Conservation (phyloP, 1,140 invertebrate genomes). For the Drosophila simulans region DNA sequence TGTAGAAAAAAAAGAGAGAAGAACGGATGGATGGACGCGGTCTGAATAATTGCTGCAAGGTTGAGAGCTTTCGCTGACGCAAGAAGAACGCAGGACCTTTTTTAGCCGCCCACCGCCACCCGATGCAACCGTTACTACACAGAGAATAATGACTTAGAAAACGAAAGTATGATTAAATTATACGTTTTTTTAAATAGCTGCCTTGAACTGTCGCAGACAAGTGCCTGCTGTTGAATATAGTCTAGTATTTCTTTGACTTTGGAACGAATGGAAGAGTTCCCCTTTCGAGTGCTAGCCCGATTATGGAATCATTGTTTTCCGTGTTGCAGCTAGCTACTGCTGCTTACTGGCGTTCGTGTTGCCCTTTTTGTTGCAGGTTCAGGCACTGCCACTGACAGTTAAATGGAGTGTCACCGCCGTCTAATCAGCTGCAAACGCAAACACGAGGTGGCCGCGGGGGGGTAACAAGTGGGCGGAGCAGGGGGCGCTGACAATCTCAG, state of each 20-base stretch:
- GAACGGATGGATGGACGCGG: constrained; percentile 12
- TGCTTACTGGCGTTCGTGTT: constrained; percentile 10
- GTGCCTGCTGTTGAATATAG: too few relatives aligned
- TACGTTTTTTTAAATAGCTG: too few relatives aligned
- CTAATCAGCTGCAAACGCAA: constrained; percentile 51
- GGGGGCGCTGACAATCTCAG: constrained; percentile 32
- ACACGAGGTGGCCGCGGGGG: not conserved
- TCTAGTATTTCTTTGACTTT: too few relatives aligned
- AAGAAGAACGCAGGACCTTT: constrained; percentile 12
- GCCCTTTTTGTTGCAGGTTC: constrained; percentile 36
- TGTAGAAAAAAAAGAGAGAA: constrained; percentile 2
- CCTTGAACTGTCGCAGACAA: too few relatives aligned
- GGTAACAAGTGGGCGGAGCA: not conserved
- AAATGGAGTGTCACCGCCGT: constrained; percentile 51
- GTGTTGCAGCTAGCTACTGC: not conserved
- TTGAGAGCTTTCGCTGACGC: constrained; percentile 24
- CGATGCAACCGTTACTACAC: constrained; percentile 6
- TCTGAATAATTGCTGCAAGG: constrained; percentile 30
- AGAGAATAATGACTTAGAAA: not conserved
- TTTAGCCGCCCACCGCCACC: not conserved
- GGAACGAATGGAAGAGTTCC: too few relatives aligned
- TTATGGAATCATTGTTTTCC: not conserved
- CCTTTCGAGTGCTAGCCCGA: too few relatives aligned
- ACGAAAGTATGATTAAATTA: not conserved
- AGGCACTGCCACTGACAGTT: constrained; percentile 45